Base-by-base conservation (phyloP, 2,113 vertebrate species). In the Antigone vipio region DNA sequence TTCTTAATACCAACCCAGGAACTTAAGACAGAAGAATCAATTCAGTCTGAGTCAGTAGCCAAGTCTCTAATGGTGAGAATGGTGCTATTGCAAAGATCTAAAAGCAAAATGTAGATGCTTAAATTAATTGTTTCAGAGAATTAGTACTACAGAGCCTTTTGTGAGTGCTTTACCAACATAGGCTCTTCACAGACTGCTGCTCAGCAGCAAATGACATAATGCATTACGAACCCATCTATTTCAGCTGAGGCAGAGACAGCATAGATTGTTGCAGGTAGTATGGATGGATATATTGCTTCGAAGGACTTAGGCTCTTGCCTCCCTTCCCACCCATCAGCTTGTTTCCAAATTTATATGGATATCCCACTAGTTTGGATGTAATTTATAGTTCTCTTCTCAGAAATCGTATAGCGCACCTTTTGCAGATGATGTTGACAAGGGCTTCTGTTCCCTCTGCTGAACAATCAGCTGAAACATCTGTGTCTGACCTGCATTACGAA, bases 381-480 rank as follows among this genome's bases (percentile, higher is more conserved):
- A 21, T 66, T 56, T 53, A 4, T 27, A 16, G 49, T 44, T 38
- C 35, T 58, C 38, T 44, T 38, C 35, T 58, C 38, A 0, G 76
- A 19, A 45, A n/a, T 85, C 12, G 2, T 22, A 2, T 1, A 6
- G 10, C 9, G 82, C 73, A 55, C n/a, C 73, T 71, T 77, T 12
- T 69, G 63, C 68, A 62, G 91, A 23, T 79, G 86, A 20, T 73
- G 67, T 19, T 66, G 72, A 83, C 58, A 64, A 19, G 83, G 34
- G n/a, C 30, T 91, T 27, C 49, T 64, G 59, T 56, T 89, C 67
- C 1, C 45, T n/a, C 45, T 35, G 93, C 81, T 53, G 69, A 42
- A 40, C 84, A 49, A 84, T 95, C 93, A 84, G 79, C 89, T 78
- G 35, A 9, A 83, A 42, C 87, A 91, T 91, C 92, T 85, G 75